Percentiles rank a stretch among this genome's conserved stretches.
Conservation (phyloP, 1,140 invertebrate species). For the Polypedilum vanderplanki region DNA sequence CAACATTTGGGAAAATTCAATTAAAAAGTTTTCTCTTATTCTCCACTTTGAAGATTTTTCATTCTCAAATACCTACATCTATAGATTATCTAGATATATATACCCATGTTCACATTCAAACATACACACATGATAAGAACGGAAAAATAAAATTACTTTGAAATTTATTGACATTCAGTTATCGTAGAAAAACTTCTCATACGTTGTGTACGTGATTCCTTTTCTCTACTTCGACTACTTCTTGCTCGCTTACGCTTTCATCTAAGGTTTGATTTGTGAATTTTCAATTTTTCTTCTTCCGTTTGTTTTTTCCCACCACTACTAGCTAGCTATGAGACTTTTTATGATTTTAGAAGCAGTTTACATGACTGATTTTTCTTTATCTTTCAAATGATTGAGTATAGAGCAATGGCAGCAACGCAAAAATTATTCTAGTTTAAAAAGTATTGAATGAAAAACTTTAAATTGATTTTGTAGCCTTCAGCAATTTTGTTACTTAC, state of each 20-base stretch:
- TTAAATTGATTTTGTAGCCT: too few species aligned
- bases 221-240: not conserved
- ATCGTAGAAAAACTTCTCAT: constrained; percentile 11
- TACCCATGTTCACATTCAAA: not conserved
- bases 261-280: constrained; percentile 1
- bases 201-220: not conserved
- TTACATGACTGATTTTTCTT: too few species aligned
- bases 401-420: too few species aligned
- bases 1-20: constrained; percentile 26
- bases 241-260: not conserved
- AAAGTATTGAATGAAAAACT: too few species aligned
- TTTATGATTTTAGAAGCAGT: too few species aligned
- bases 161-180: constrained; percentile 28
- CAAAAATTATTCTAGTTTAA: too few species aligned
- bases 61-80: not conserved
- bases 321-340: too few species aligned
- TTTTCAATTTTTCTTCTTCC: not conserved
- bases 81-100: too few species aligned
- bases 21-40: constrained; percentile 25
- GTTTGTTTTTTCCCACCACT: too few species aligned
- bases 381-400: too few species aligned
- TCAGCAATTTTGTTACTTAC: too few species aligned
- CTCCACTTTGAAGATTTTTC: not conserved
- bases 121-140: not conserved
- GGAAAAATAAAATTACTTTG: constrained; percentile 11